A percentile compares a stretch with the other conserved stretches of the same genome.
These are phyloP conservation scores for Trididemnum clinides DNA, from an alignment of 23 tunicate genomes.

Conservation along the genomic window DNA sequence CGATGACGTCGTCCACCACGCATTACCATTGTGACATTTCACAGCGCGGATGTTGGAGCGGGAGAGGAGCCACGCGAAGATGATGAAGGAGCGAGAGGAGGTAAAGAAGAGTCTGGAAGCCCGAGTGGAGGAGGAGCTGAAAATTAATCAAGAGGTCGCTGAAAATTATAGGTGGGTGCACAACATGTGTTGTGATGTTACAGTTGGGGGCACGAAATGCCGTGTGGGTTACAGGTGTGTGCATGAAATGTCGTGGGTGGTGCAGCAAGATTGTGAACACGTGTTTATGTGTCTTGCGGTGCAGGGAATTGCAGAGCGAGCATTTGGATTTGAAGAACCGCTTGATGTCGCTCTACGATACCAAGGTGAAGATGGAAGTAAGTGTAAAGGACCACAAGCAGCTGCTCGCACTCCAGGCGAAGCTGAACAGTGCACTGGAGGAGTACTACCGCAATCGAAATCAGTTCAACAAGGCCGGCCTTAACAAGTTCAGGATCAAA, in stretches of 20 bases:
- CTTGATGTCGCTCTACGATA: slow-evolving; percentile 79
- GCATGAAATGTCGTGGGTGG: not conserved
- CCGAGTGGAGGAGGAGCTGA: slow-evolving; percentile 43
- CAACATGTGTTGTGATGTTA: not conserved
- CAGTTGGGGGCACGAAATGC: not conserved
- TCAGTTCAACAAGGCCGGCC: slow-evolving; percentile 81
- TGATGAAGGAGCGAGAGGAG: slow-evolving; percentile 62
- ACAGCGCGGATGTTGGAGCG: slow-evolving; percentile 61
- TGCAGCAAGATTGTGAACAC: no score
- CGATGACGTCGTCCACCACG: no score
- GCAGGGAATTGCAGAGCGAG: slow-evolving; percentile 79
- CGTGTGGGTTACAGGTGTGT: not conserved
- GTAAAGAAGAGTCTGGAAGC: slow-evolving; percentile 54
- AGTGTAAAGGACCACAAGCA: slow-evolving; percentile 89
- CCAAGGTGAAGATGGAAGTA: slow-evolving; percentile 75
- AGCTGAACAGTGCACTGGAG: slow-evolving; percentile 70
- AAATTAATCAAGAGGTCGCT: slow-evolving; percentile 48
- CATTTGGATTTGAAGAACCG: slow-evolving; percentile 80
- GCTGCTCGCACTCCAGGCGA: slow-evolving; percentile 75
- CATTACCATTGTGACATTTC: no score
- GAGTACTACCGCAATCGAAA: slow-evolving; percentile 83
- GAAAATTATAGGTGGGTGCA: slow-evolving; percentile 66
- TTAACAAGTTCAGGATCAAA: slow-evolving; percentile 50
- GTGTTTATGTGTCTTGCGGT: no score
- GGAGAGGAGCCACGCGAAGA: slow-evolving; percentile 39